Evolutionary conservation across 2,888 invertebrate genomes (phyloP), one percentile per base, ranked within the genome.

Genomic region (Eristalis tenax): DNA sequence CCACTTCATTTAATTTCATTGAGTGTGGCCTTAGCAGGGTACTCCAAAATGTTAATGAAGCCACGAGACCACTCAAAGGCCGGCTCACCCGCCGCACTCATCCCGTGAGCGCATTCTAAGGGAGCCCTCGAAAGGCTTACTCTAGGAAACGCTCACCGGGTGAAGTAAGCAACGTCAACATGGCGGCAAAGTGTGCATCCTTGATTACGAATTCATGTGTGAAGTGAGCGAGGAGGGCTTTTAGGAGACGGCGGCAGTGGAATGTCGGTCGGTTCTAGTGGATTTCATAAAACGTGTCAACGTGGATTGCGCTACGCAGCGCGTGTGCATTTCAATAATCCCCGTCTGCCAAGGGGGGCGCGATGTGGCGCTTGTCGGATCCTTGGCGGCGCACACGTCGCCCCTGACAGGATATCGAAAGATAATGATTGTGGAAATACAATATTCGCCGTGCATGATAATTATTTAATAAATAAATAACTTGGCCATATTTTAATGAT

Each of bases 131-230:
- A 59, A 28, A 59, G 59, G 59, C 59, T 59, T 28, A 15, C 18
- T 22, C n/a, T 8, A 40, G 50, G 38, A 38, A 64, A 38, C n/a
- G 15, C 69, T 56, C 38, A 69, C 18, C 50, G 69, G 32, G 69
- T 69, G 56, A 75, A 81, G 81, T 75, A 64, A 80, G 15, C n/a
- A n/a, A 69, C 69, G 81, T 75, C 75, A 80, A 81, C 69, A 75
- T 26, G 64, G 40, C 81, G n/a, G 28, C 75, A 6, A 81, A 81
- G 64, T 75, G 69, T 63, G 32, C 81, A 81, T 75, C 38, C 40
- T 61, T 13, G 64, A 75, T 81, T 75, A 70, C 11, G 59, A 75
- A 75, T 81, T 75, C 81, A 81, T 74, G 68, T 64, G 68, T 69
- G 81, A 59, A 69, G 74, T 18, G 65, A 18, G 38, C 4, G 22